Evolutionary conservation across 2,797 vertebrate species (phyloP).

Genomic region (Neoniphon sammara): DNA sequence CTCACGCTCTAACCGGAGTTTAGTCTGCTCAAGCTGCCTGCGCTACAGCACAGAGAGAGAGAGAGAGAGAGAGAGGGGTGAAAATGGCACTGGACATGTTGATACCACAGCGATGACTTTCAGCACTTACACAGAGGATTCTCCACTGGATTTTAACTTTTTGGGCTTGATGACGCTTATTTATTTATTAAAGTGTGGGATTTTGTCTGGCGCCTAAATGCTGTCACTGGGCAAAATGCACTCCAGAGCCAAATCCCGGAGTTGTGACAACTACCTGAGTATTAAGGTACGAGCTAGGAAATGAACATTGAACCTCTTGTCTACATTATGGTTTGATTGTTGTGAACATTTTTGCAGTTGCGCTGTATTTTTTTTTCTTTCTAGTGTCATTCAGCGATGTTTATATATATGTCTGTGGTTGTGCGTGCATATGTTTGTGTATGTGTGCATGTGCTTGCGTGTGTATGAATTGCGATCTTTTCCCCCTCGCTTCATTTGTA

Average conservation of each 20-base stretch:
- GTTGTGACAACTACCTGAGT: constrained; percentile 85
- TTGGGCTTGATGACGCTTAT: constrained; percentile 47
- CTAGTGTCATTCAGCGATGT: background rate
- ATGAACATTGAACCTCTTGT: background rate
- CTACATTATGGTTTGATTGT: background rate
- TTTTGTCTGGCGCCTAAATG: constrained; percentile 67
- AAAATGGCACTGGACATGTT: constrained; percentile 45
- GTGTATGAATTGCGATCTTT: background rate
- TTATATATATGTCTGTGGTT: constrained; percentile 1
- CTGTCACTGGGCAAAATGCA: constrained; percentile 82
- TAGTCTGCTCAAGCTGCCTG: constrained; percentile 77
- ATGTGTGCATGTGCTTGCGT: constrained; percentile 3
- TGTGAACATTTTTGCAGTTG: background rate
- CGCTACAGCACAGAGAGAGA: constrained; percentile 54
- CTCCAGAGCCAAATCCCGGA: constrained; percentile 83
- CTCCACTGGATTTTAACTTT: constrained; percentile 45
- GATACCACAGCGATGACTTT: constrained; percentile 63
- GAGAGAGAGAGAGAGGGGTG: constrained; percentile 25
- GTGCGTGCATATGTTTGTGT: background rate
- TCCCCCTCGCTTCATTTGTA: constrained; percentile 1
- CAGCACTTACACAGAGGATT: constrained; percentile 58
- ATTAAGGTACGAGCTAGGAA: constrained; percentile 81
- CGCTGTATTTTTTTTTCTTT: background rate
- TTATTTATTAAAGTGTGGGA: constrained; percentile 48
- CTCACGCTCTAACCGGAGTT: constrained; percentile 81